Evolutionary conservation across 1,140 invertebrate genomes (phyloP).

Genomic region (Drosophila lacertosa): DNA sequence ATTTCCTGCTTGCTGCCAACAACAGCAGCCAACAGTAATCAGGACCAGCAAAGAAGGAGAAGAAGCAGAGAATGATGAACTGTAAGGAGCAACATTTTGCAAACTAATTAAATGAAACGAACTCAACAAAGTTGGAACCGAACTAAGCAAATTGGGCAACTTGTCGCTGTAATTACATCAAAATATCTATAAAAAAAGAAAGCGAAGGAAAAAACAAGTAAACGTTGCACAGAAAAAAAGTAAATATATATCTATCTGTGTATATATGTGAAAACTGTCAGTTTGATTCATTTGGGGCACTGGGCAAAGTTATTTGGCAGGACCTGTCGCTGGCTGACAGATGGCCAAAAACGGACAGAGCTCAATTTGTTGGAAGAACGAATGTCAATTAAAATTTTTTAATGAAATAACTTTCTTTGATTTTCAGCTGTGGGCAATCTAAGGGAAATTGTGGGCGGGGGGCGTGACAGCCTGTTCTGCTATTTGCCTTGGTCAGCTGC

Average conservation of each 20-base stretch:
- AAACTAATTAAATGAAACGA: conserved; percentile 81
- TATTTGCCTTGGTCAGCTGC: conserved; percentile 32
- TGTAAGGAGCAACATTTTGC: conserved; percentile 64
- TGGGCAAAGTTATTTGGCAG: conserved; percentile 35
- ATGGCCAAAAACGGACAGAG: conserved; percentile 59
- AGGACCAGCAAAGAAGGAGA: background rate
- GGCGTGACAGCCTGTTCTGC: conserved; percentile 1
- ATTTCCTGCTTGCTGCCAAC: conserved; percentile 63
- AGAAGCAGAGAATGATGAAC: conserved; percentile 14
- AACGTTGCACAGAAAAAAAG: conserved; percentile 35
- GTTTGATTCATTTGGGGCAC: conserved; percentile 67
- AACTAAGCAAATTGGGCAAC: conserved; percentile 80
- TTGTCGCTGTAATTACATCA: conserved; percentile 79
- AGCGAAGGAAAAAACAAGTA: conserved; percentile 14
- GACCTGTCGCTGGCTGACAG: conserved; percentile 66
- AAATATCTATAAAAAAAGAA: conserved; percentile 60
- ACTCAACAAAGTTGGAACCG: conserved; percentile 51
- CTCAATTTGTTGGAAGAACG: conserved; percentile 80
- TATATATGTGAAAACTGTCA: conserved; percentile 62
- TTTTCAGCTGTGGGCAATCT: conserved; percentile 25
- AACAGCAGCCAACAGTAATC: conserved; percentile 24
- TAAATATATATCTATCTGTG: conserved; percentile 17
- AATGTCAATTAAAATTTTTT: conserved; percentile 84
- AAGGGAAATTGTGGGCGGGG: conserved; percentile 1
- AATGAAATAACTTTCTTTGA: conserved; percentile 83